Evolutionary conservation across 1,140 invertebrate genomes (phyloP).

Genomic region (Lamellibrachia luymesi): DNA sequence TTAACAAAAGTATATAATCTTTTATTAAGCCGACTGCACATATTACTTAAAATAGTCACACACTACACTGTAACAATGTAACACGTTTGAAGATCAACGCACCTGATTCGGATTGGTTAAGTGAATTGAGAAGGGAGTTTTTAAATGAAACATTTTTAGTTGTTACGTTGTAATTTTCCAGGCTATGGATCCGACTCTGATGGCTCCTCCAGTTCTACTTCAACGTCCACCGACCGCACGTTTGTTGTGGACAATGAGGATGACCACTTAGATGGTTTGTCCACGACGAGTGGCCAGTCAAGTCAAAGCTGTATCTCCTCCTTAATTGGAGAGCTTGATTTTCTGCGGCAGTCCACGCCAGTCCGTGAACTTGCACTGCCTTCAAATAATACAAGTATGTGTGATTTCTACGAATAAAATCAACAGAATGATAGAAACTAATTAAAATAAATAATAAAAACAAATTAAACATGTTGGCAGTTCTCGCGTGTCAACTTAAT

Average conservation of each 20-base stretch:
- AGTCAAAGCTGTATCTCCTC: not conserved
- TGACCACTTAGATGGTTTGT: not conserved
- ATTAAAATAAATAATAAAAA: not conserved
- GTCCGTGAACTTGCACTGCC: not conserved
- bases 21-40: no score
- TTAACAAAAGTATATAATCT: no score
- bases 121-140: no score
- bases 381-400: not conserved
- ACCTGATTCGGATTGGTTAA: no score
- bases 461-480: not conserved
- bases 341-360: not conserved
- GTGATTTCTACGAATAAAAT: not conserved
- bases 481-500: no score
- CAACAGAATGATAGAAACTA: not conserved
- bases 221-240: constrained; percentile 1
- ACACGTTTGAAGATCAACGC: no score
- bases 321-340: not conserved
- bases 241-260: not conserved
- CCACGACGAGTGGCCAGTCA: not conserved
- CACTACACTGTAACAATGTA: no score
- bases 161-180: not conserved
- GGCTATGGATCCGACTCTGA: not conserved
- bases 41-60: no score
- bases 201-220: not conserved
- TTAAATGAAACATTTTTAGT: no score